These are phyloP conservation scores for Poecilia velifera DNA, from an alignment of 2,797 vertebrate genomes.

Conservation along the genomic window DNA sequence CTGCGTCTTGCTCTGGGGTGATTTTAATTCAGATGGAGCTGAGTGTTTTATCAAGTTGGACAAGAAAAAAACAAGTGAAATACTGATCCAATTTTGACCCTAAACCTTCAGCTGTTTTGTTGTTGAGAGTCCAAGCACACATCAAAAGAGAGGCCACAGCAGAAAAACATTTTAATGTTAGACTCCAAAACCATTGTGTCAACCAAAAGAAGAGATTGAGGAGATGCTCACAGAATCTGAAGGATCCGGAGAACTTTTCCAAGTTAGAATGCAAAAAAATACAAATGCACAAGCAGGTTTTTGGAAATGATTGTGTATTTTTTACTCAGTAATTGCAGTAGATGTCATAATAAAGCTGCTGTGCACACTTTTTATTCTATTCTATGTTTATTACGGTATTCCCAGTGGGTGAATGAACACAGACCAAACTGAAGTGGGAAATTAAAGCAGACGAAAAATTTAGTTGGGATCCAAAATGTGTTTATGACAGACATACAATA, in stretches of 20 bases:
- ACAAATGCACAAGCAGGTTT: no score
- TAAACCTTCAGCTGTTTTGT: neutral
- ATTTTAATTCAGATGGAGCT: neutral
- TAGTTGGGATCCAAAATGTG: neutral
- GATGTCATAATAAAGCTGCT: neutral
- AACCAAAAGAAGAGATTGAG: neutral
- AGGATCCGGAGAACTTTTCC: neutral
- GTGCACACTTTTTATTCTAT: no score
- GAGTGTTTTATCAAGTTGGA: neutral
- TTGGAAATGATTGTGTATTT: no score
- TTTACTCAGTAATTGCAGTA: neutral
- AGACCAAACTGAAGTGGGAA: neutral
- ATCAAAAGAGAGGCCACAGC: neutral
- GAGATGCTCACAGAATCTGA: neutral
- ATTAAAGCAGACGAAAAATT: neutral
- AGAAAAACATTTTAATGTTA: neutral
- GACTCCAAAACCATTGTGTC: neutral
- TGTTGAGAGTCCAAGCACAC: neutral
- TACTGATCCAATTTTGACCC: neutral
- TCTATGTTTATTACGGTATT: neutral
- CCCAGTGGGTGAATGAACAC: neutral
- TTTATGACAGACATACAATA: neutral
- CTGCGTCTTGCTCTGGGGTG: neutral
- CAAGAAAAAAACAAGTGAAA: neutral
- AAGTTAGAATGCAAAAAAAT: neutral